These are phyloP conservation scores for Dysidea cf. avara DNA, from an alignment of 37 sponge, comb jelly and placozoan genomes.

Conservation along the genomic window DNA sequence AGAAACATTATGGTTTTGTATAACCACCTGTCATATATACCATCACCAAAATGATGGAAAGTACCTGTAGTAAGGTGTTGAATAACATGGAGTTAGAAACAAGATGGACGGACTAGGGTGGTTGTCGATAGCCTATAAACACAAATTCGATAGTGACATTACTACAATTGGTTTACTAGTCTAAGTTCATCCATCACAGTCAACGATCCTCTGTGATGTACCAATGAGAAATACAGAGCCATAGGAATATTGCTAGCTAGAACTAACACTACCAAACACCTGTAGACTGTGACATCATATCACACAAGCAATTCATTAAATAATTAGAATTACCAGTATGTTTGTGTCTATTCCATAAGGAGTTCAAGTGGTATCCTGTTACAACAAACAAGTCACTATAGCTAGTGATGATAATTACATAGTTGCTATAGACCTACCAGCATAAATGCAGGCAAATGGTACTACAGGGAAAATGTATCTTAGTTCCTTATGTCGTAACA, in stretches of 20 bases:
- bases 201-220: conserved; percentile 80
- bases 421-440: conserved; percentile 42
- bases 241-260: conserved; percentile 50
- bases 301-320: not conserved
- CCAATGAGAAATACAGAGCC: conserved; percentile 59
- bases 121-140: conserved; percentile 23
- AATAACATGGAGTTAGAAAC: conserved; percentile 87
- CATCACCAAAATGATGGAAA: too few species aligned
- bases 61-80: conserved; percentile 83
- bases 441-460: conserved; percentile 56
- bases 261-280: not conserved
- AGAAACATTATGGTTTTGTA: too few species aligned
- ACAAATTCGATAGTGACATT: not conserved
- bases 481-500: conserved; percentile 81
- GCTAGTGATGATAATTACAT: too few species aligned
- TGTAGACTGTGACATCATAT: not conserved
- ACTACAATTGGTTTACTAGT: conserved; percentile 17
- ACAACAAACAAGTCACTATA: not conserved
- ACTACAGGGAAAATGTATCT: conserved; percentile 69
- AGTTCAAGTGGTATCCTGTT: not conserved
- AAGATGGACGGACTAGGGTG: conserved; percentile 37
- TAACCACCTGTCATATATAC: not conserved
- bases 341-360: not conserved
- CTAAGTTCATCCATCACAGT: conserved; percentile 59
- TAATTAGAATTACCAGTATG: not conserved